Base-by-base conservation (phyloP, 2,797 vertebrate species). In the Lutjanus argentimaculatus region DNA sequence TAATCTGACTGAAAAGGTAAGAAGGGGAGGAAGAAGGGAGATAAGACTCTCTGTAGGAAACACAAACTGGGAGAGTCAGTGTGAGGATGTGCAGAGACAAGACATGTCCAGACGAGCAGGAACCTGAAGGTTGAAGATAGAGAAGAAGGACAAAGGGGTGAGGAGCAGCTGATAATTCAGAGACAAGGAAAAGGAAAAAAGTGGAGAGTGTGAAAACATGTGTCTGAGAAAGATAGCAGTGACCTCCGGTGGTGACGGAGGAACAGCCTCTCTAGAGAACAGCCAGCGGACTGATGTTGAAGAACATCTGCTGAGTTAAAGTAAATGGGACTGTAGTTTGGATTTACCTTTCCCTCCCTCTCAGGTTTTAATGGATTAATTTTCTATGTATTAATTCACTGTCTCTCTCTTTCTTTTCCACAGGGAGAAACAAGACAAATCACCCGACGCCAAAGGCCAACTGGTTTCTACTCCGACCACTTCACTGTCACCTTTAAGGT, bases 131-230 rank as follows among this genome's bases (percentile, higher is more conserved):
- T 19, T 42, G 9, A 8, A 52, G 66, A 61, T 3, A 11, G 19
- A 73, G 12, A 36, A 42, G 49, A 30, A 57, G 55, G 25, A 42
- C 19, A 7, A 36, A 36, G 30, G 14, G 36, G 4, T 1, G 17
- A 67, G 43, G 66, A 67, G 61, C 53, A 45, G 43, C 56, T 43
- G 62, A 61, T 57, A 6, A 72, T 57, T 16, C 45, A 68, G 22
- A 62, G 45, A 52, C 16, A 17, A 42, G 49, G 9, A 21, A 12
- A 36, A 71, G 66, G 30, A 4, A 36, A 4, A 36, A 36, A 36
- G 30, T 36, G 30, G 30, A 36, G 30, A 3, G 30, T 6, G 30
- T 36, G 30, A 36, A 36, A 6, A 36, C 30, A 36, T 36, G 30
- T 36, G 30, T 36, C 30, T 36, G 30, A 3, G 6, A 36, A 36